Base-by-base conservation (phyloP, 2,113 vertebrate species). In the Electrona antarctica region DNA sequence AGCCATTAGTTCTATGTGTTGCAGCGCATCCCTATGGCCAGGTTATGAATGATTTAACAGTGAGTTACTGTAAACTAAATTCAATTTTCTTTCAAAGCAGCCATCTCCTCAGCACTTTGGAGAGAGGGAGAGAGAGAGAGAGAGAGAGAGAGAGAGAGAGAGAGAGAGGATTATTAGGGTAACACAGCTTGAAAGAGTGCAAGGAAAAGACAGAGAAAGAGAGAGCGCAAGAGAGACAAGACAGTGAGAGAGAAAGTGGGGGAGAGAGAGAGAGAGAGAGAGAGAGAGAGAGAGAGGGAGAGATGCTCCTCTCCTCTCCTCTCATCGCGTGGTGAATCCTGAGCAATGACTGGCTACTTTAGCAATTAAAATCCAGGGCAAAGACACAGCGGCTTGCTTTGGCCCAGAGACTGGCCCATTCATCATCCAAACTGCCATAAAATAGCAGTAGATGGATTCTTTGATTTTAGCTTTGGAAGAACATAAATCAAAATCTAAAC, bases 401-500 rank as follows among this genome's bases (percentile, higher is more conserved):
- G 96, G 97, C 96, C 96, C 93, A 93, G 93, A 96, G 95, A 97
- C 95, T 96, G 95, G 94, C 94, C 97, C 97, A 98, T 98, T 98
- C 97, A 98, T 99, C 97, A 99, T 98, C 95, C 95, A 93, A 97
- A 96, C 97, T 98, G 97, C 97, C 97, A 98, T 98, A 98, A 98
- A 99, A 97, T 96, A 98, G 97, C 96, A 97, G 94, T 97, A 98
- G 97, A 99, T 99, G 97, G 97, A 98, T 98, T 99, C 96, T 98
- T 99, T 98, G 97, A 98, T 98, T 99, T 99, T 98, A 98, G 97
- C 95, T 98, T 98, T 97, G 95, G 96, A 97, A 98, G 96, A 99
- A 98, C 97, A 99, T 99, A 98, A 98, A 99, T 99, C 97, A 98
- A 98, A 99, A 98, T 98, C 96, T 98, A 98, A 98, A 98, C 95